phyloP scores from a whole-genome alignment of 2,797 vertebrate species.

The Microctenopoma steveboyesi region DNA sequence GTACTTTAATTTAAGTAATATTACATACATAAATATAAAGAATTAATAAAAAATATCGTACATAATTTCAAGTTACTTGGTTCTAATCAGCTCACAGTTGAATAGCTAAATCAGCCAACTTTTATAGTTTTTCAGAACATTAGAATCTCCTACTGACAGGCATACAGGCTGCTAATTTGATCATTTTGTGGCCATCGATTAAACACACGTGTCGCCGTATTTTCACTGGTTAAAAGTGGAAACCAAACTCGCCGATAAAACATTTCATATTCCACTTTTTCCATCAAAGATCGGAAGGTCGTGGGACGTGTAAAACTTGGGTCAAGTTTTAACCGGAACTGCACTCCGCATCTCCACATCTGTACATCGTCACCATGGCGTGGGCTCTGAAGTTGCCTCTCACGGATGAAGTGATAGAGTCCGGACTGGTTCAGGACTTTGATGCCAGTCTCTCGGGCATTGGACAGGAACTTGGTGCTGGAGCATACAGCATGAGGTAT shows the following conservation, averaged over 20 bases:
- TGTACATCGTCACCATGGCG: constrained; percentile 83
- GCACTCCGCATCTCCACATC: constrained; percentile 22
- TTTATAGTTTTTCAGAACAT: neutral
- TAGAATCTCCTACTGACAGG: neutral
- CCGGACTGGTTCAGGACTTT: constrained; percentile 96
- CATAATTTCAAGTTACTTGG: neutral
- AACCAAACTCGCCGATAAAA: neutral
- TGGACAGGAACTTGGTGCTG: constrained; percentile 95
- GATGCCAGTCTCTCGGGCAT: constrained; percentile 98
- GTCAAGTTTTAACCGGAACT: constrained; percentile 41
- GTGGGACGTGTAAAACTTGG: constrained; percentile 30
- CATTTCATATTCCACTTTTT: constrained; percentile 5
- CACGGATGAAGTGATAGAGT: constrained; percentile 97
- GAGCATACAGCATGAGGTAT: constrained; percentile 99
- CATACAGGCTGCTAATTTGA: neutral
- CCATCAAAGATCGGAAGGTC: constrained; percentile 20
- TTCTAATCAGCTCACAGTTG: neutral
- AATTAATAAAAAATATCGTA: neutral
- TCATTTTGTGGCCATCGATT: accelerated
- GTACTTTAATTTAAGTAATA: too few species aligned
- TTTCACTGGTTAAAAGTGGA: neutral
- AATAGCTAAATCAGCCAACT: neutral
- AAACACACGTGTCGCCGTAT: neutral
- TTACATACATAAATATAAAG: neutral
- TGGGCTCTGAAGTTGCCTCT: constrained; percentile 97